Percentiles rank a stretch among this genome's conserved stretches.
Conservation (phyloP, 1,140 invertebrate species). For the Bilobella aurantiaca region DNA sequence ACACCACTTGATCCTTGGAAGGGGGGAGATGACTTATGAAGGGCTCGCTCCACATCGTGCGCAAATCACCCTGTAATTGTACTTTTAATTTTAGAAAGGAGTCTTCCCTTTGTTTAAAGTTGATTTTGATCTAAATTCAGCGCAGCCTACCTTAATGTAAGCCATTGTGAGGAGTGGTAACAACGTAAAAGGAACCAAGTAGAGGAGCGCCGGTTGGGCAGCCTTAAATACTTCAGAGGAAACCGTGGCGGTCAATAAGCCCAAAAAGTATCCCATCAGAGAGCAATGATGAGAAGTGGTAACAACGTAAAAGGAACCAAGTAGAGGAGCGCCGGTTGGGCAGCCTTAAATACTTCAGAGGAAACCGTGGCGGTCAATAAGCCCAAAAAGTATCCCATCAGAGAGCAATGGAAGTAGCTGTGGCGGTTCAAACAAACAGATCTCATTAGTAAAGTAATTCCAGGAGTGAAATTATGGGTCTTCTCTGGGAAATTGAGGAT, state of each 20-base stretch:
- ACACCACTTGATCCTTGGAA: conserved; percentile 65
- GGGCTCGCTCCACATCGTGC: conserved; percentile 95
- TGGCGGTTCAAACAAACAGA: neutral
- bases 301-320: conserved; percentile 93
- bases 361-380: conserved; percentile 74
- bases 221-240: conserved; percentile 96
- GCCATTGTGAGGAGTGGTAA: conserved; percentile 93
- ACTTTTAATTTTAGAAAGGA: too few species aligned
- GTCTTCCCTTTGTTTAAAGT: neutral
- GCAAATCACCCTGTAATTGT: conserved; percentile 67
- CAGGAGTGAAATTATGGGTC: too few species aligned
- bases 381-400: conserved; percentile 94
- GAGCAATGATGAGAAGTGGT: conserved; percentile 92
- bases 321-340: conserved; percentile 91
- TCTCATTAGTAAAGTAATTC: conserved; percentile 2
- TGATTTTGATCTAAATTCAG: too few species aligned
- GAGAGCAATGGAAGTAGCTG: conserved; percentile 91
- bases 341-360: conserved; percentile 86
- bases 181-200: conserved; percentile 93
- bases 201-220: conserved; percentile 90
- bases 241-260: conserved; percentile 84
- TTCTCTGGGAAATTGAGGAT: too few species aligned
- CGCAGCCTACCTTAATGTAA: conserved; percentile 85
- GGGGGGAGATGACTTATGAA: conserved; percentile 54
- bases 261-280: conserved; percentile 95